Conservation (phyloP, 2,888 invertebrate genomes). For the Melanostoma mellinum region DNA sequence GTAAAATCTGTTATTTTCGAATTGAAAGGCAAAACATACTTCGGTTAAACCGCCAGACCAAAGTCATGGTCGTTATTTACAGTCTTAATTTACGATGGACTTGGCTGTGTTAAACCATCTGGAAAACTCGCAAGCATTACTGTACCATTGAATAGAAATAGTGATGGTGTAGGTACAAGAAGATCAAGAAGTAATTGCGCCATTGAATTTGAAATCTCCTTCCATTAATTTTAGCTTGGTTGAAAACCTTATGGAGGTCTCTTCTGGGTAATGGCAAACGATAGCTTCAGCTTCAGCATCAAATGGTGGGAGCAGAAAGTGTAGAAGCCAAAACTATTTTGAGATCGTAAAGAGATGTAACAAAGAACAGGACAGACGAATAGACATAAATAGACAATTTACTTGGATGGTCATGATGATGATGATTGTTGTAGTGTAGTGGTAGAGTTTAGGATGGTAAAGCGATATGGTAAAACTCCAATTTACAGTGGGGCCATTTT, state of each 20-base stretch:
- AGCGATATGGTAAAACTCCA: too few relatives aligned
- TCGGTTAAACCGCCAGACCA: slow-evolving; percentile 40
- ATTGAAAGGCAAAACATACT: slow-evolving; percentile 53
- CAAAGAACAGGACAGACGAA: slow-evolving; percentile 66
- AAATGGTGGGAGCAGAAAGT: not conserved
- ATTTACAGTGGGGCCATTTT: too few relatives aligned
- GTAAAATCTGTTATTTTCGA: slow-evolving; percentile 59
- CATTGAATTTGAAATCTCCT: slow-evolving; percentile 70
- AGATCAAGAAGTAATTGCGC: slow-evolving; percentile 66
- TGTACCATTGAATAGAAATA: not conserved
- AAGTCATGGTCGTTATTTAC: slow-evolving; percentile 58
- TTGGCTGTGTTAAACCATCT: slow-evolving; percentile 57
- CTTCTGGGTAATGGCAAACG: not conserved
- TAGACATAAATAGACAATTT: slow-evolving; percentile 73
- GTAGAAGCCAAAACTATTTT: slow-evolving; percentile 33
- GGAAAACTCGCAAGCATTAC: slow-evolving; percentile 44
- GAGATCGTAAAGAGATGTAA: slow-evolving; percentile 70
- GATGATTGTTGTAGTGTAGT: not conserved
- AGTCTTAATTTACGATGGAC: slow-evolving; percentile 7
- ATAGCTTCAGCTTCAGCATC: too few relatives aligned
- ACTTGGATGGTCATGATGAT: slow-evolving; percentile 61
- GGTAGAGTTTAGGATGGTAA: too few relatives aligned
- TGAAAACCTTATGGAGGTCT: slow-evolving; percentile 53
- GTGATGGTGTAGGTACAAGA: slow-evolving; percentile 29
- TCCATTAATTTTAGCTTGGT: slow-evolving; percentile 65